Evolutionary conservation across 92 coral and sea anemone species (phyloP).

Genomic region (Hydrozoanthus gracilis): DNA sequence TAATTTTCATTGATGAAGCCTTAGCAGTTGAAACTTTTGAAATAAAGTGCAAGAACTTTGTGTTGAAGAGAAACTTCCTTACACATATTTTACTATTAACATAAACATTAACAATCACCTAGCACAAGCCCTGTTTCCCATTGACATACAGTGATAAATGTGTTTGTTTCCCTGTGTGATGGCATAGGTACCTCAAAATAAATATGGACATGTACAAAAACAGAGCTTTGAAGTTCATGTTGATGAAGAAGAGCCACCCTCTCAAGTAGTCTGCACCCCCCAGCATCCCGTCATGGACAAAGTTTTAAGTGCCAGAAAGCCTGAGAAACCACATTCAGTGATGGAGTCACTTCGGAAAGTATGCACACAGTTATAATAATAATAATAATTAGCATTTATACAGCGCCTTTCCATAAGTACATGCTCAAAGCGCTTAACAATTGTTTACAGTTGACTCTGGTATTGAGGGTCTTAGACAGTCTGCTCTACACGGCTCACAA

Average conservation of each 20-base stretch:
- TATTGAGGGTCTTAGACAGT: no score
- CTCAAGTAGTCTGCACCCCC: constrained; percentile 65
- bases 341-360: constrained; percentile 75
- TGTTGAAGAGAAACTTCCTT: no score
- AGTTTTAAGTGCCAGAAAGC: constrained; percentile 86
- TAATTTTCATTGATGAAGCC: no score
- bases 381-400: no score
- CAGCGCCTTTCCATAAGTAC: no score
- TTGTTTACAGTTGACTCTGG: no score
- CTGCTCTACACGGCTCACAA: no score
- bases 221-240: constrained; percentile 81
- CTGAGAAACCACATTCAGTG: constrained; percentile 62
- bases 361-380: not conserved
- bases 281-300: constrained; percentile 74
- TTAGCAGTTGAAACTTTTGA: no score
- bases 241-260: constrained; percentile 63
- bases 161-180: not conserved
- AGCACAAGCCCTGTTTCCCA: not conserved
- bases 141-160: not conserved
- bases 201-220: constrained; percentile 39
- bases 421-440: no score
- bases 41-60: no score
- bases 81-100: no score
- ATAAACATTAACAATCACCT: not conserved
- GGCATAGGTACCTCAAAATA: constrained; percentile 4